Base-by-base conservation (phyloP, 2,113 vertebrate genomes). In the Chloropsis hardwickii region DNA sequence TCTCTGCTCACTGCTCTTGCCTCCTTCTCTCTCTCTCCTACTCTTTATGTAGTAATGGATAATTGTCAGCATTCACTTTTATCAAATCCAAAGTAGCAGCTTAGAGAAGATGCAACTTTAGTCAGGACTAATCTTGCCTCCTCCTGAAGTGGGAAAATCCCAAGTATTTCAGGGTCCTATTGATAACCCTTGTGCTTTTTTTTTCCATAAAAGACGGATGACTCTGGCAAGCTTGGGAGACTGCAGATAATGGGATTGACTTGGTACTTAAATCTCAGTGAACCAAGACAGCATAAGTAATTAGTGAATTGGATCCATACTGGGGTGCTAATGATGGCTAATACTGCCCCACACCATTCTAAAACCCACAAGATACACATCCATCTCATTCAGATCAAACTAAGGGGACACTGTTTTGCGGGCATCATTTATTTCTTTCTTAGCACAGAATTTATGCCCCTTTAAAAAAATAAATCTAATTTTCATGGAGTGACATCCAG, bases 261-360 rank as follows among this genome's bases (percentile, higher is more conserved):
- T 98, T 98, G 98, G 98, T 99, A 98, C 98, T 99, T 99, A 99
- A 99, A 99, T 99, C 98, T 99, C 99, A 99, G 98, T 98, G 98
- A 99, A 99, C 98, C 99, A 99, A 98, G 97, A 98, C 98, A 98
- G 98, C 98, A 98, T 98, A 98, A 99, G 99, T 99, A 99, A 99
- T 99, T 99, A 99, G 99, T 96, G 97, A 98, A 98, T 98, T 98
- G 98, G 98, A 99, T 99, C 98, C 98, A 98, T 99, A 99, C 98
- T 98, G 98, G 98, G 98, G 98, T 98, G 98, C 98, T 99, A 99
- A 99, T 98, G 98, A 99, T 98, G 98, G 98, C 98, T 99, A 98
- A 99, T 98, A 98, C 98, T 98, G 98, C 98, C 98, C 98, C 98
- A 97, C 98, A 96, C 98, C 98, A 98, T 92, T 98, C 97, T 97